phyloP scores from a whole-genome alignment of 2,888 invertebrate species.

The Conistra vaccinii region DNA sequence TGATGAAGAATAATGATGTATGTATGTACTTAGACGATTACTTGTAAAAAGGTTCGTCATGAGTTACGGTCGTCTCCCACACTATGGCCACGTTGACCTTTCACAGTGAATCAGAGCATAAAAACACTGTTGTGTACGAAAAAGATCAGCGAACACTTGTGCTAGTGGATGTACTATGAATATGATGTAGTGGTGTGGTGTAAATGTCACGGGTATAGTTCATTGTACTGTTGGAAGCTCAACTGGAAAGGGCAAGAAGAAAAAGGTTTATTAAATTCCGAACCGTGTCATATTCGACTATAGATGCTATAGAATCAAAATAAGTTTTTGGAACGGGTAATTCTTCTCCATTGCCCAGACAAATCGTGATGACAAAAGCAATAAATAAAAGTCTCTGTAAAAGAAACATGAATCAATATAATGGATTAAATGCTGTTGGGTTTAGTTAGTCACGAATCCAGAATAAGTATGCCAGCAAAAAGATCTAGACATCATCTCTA shows the following conservation, averaged over 20 bases:
- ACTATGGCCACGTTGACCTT: constrained; percentile 65
- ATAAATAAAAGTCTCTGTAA: constrained; percentile 4
- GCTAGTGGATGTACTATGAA: constrained; percentile 35
- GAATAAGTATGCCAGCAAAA: constrained; percentile 26
- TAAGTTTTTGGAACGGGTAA: background rate
- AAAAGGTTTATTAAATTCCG: background rate
- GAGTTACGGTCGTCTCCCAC: constrained; percentile 39
- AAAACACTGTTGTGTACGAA: constrained; percentile 66
- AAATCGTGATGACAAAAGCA: constrained; percentile 13
- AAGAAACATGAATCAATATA: constrained; percentile 12
- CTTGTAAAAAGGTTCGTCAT: constrained; percentile 42
- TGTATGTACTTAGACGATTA: constrained; percentile 26
- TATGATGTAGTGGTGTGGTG: constrained; percentile 22
- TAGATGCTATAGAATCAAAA: background rate
- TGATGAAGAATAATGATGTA: constrained; percentile 19
- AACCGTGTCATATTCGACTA: background rate
- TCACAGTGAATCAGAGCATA: constrained; percentile 71
- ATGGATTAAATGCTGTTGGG: background rate
- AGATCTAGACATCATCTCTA: constrained; percentile 22
- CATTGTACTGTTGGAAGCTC: constrained; percentile 42
- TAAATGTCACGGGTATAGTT: constrained; percentile 58
- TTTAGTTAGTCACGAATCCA: constrained; percentile 40
- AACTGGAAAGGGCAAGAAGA: constrained; percentile 42
- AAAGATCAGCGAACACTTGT: constrained; percentile 64
- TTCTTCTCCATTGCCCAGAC: background rate